Evolutionary conservation across 2,888 invertebrate genomes (phyloP).

Genomic region (Pycnomerus fuliginosus): DNA sequence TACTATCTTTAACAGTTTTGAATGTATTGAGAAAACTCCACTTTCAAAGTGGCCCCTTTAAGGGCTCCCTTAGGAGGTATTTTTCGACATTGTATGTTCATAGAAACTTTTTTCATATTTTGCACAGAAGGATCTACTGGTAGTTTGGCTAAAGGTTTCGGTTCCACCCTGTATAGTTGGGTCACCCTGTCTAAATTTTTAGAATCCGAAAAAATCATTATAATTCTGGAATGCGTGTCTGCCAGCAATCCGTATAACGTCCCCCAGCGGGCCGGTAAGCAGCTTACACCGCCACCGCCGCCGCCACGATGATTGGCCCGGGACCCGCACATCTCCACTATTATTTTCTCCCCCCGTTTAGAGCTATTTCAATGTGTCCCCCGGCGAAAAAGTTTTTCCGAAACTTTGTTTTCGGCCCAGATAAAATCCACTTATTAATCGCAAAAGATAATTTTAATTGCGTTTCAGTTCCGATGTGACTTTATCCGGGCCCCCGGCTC

Average conservation of each 20-base stretch:
- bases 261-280: slow-evolving; percentile 48
- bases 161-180: too few relatives aligned
- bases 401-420: slow-evolving; percentile 13
- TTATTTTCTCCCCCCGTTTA: slow-evolving; percentile 44
- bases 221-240: slow-evolving; percentile 25
- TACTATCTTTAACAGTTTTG: too few relatives aligned
- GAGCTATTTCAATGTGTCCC: slow-evolving; percentile 47
- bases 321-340: slow-evolving; percentile 38
- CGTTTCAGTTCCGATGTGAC: slow-evolving; percentile 2
- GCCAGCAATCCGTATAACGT: slow-evolving; percentile 50
- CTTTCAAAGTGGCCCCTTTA: too few relatives aligned
- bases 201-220: slow-evolving; percentile 25
- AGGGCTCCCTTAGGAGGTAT: too few relatives aligned
- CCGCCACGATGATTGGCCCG: slow-evolving; percentile 46
- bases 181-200: too few relatives aligned
- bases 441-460: slow-evolving; percentile 11
- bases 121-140: too few relatives aligned
- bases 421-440: slow-evolving; percentile 16
- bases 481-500: slow-evolving; percentile 4
- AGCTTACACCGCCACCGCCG: slow-evolving; percentile 45
- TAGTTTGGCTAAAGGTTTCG: too few relatives aligned
- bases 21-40: too few relatives aligned
- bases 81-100: too few relatives aligned
- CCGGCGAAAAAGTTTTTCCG: slow-evolving; percentile 35
- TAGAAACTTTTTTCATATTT: too few relatives aligned